Evolutionary conservation across 2,113 vertebrate genomes (phyloP).

Genomic region (Semicossyphus pulcher): DNA sequence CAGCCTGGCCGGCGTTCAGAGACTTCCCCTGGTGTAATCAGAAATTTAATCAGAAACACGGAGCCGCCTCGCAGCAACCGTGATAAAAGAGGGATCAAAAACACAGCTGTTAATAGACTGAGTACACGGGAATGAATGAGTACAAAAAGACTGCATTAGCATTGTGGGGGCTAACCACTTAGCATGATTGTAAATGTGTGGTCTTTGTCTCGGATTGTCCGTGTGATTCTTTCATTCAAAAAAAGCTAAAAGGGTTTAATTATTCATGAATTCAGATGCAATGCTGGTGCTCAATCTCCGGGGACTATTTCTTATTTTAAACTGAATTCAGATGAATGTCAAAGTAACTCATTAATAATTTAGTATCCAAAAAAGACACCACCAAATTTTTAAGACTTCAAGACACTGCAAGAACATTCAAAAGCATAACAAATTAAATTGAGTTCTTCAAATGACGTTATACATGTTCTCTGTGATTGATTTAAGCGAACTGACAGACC

Average conservation of each 20-base stretch:
- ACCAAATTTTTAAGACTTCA: too few relatives aligned
- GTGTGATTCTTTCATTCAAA: not conserved
- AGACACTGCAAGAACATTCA: too few relatives aligned
- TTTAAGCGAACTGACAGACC: not conserved
- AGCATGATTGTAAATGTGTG: not conserved
- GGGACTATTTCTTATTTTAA: too few relatives aligned
- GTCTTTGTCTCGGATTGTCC: not conserved
- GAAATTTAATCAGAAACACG: slow-evolving; percentile 45
- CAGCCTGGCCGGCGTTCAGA: slow-evolving; percentile 17
- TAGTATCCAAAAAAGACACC: not conserved
- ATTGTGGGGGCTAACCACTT: slow-evolving; percentile 1
- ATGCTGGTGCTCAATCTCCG: too few relatives aligned
- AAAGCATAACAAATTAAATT: too few relatives aligned
- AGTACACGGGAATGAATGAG: slow-evolving; percentile 4
- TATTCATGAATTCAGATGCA: too few relatives aligned
- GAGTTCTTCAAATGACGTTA: too few relatives aligned
- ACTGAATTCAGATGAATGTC: not conserved
- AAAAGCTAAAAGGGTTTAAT: too few relatives aligned
- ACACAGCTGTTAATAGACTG: slow-evolving; percentile 1
- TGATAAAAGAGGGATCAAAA: slow-evolving; percentile 17
- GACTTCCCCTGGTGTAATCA: slow-evolving; percentile 43
- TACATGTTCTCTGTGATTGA: not conserved
- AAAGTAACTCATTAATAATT: not conserved
- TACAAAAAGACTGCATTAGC: slow-evolving; percentile 1
- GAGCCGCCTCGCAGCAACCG: slow-evolving; percentile 11